These are phyloP conservation scores for Babylonia areolata DNA, from an alignment of 1,140 invertebrate genomes.

Conservation along the genomic window DNA sequence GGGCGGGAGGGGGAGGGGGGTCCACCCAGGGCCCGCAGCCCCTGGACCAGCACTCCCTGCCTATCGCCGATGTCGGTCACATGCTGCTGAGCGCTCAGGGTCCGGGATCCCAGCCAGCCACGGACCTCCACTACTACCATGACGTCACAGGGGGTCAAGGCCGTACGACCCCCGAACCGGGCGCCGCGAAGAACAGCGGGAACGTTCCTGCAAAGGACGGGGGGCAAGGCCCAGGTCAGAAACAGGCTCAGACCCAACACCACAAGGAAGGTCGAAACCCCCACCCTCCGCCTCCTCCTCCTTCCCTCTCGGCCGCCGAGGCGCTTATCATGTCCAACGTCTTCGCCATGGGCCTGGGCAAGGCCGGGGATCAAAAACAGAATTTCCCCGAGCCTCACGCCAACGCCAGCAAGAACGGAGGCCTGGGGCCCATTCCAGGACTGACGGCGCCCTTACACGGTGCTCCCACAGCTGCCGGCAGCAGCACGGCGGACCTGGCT, in stretches of 20 bases:
- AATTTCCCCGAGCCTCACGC: neutral
- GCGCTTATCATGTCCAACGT: constrained; percentile 26
- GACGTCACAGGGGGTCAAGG: neutral
- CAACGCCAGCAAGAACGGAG: neutral
- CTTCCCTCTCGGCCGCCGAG: neutral
- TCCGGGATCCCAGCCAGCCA: neutral
- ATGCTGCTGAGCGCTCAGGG: neutral
- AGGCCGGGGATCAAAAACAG: neutral
- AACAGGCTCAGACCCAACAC: neutral
- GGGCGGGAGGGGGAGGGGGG: too few species aligned
- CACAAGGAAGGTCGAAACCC: neutral
- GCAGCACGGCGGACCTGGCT: neutral
- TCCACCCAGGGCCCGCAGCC: neutral
- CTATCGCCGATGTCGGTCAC: too few species aligned
- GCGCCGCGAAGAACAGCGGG: neutral
- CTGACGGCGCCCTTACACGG: neutral
- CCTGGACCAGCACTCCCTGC: neutral
- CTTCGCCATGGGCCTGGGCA: constrained; percentile 17
- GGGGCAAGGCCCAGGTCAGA: neutral
- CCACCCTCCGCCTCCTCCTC: constrained; percentile 3
- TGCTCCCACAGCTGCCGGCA: neutral
- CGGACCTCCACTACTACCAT: neutral
- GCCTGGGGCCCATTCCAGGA: constrained; percentile 10
- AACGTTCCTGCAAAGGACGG: neutral
- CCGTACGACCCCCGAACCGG: neutral